These are phyloP conservation scores for Amiota minor DNA, from an alignment of 2,888 invertebrate species.

Conservation along the genomic window DNA sequence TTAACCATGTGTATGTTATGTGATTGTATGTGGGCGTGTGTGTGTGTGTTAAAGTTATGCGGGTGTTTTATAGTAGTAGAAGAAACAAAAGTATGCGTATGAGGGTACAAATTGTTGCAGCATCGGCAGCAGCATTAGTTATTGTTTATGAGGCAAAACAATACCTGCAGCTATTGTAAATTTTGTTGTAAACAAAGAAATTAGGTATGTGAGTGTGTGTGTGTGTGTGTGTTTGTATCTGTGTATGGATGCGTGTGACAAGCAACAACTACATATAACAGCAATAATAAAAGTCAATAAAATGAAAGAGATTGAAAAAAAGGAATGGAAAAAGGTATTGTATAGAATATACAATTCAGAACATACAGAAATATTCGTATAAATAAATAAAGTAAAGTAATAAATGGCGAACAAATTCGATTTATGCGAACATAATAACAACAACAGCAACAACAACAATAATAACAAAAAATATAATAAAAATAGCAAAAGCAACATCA, in stretches of 20 bases:
- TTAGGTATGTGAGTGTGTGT: neutral
- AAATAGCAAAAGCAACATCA: neutral
- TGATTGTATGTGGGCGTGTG: neutral
- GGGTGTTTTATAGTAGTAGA: neutral
- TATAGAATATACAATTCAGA: neutral
- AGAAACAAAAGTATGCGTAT: neutral
- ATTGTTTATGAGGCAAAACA: conserved; percentile 18
- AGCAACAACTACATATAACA: conserved; percentile 36
- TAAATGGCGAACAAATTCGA: conserved; percentile 24
- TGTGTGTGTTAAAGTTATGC: neutral
- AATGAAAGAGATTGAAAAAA: conserved; percentile 51
- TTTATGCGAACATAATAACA: conserved; percentile 16
- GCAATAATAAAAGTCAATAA: conserved; percentile 61
- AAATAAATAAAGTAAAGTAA: conserved; percentile 24
- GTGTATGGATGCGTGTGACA: conserved; percentile 15
- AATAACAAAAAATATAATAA: neutral
- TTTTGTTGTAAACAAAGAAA: neutral
- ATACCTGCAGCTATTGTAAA: conserved; percentile 18
- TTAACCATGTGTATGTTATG: neutral
- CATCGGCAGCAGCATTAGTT: conserved; percentile 1
- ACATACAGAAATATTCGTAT: conserved; percentile 31
- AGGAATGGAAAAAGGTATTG: conserved; percentile 7
- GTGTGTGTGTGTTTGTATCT: neutral
- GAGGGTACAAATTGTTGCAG: neutral
- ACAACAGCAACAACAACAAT: conserved; percentile 12